Percentiles rank a stretch among this genome's conserved stretches.
Conservation (phyloP, 2,113 vertebrate species). For the Pachypanchax playfairii region DNA sequence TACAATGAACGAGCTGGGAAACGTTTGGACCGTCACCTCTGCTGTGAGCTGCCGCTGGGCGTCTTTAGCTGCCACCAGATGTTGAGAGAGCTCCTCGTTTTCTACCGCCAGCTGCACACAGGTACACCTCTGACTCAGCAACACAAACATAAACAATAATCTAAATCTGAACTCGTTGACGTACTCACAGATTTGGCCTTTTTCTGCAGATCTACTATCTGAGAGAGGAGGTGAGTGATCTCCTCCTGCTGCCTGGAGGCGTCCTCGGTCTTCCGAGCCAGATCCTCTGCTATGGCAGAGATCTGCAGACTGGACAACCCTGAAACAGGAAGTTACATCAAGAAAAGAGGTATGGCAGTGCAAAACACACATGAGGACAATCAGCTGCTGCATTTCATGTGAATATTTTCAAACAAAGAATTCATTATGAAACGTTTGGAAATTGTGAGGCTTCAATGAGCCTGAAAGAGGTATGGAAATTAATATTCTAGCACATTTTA, state of each 20-base stretch:
- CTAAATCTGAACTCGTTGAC: not conserved
- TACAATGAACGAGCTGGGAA: not conserved
- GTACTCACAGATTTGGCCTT: constrained; percentile 91
- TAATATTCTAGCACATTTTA: too few relatives aligned
- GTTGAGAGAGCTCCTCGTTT: constrained; percentile 95
- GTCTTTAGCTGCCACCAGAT: constrained; percentile 94
- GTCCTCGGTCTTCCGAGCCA: constrained; percentile 95
- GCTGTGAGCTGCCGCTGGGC: constrained; percentile 95
- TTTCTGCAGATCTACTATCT: constrained; percentile 96
- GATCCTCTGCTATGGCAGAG: constrained; percentile 89
- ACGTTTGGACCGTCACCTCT: constrained; percentile 77
- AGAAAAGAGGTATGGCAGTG: not conserved
- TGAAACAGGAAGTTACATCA: constrained; percentile 42
- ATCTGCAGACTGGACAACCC: constrained; percentile 94
- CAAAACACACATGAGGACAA: too few relatives aligned
- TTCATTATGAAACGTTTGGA: too few relatives aligned
- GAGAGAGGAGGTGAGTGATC: constrained; percentile 96
- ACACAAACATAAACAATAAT: not conserved
- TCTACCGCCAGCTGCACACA: constrained; percentile 88
- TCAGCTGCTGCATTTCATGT: too few relatives aligned
- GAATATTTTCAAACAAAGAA: too few relatives aligned
- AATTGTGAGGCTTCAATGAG: too few relatives aligned
- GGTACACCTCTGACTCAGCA: not conserved
- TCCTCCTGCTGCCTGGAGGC: constrained; percentile 96
- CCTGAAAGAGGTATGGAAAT: too few relatives aligned